Base-by-base conservation (phyloP, 2,113 vertebrate species). In the Paradoxurus hermaphroditus region DNA sequence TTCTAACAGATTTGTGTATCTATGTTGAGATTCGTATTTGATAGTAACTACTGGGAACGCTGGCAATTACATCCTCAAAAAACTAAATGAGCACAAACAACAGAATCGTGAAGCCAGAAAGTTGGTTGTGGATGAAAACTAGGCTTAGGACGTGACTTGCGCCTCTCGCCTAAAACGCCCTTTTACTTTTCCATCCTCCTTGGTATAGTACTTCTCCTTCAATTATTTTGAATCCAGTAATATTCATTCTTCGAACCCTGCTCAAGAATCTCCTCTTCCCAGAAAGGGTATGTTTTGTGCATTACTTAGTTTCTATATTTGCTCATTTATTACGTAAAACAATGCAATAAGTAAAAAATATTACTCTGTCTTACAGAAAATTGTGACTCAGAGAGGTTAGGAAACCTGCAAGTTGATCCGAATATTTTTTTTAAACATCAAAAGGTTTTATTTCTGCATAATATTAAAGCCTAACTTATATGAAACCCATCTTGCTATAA, bases 11-110 rank as follows among this genome's bases (percentile, higher is more conserved):
- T 82, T 53, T 36, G 25, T 53, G 18, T 39, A 53, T 77, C 36
- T 89, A 75, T 70, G 19, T 41, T 62, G 84, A 95, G 73, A 62
- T 73, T 63, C 29, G 19, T 51, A 49, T 70, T 83, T 96, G 75
- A 46, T 34, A 56, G 51, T 36, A 93, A 89, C 34, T 67, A 19
- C 39, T 59, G 44, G 44, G 36, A 68, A n/a, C 13, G 85, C 85
- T 63, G 53, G 41, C 51, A 86, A 29, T 94, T 79, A 56, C 21
- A 86, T 27, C 29, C 63, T 90, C 70, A 90, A 93, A 97, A 94
- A 68, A 16, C 9, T 36, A 34, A 87, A 84, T 34, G 51, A 72
- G 34, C 31, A 82, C 53, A 70, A 90, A 86, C 51, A 78, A 94
- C 62, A 92, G 39, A 92, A 78, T 4, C 41, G 15, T 67, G 46